Conservation (phyloP, 2,797 vertebrate species). For the Rhabdomys pumilio region DNA sequence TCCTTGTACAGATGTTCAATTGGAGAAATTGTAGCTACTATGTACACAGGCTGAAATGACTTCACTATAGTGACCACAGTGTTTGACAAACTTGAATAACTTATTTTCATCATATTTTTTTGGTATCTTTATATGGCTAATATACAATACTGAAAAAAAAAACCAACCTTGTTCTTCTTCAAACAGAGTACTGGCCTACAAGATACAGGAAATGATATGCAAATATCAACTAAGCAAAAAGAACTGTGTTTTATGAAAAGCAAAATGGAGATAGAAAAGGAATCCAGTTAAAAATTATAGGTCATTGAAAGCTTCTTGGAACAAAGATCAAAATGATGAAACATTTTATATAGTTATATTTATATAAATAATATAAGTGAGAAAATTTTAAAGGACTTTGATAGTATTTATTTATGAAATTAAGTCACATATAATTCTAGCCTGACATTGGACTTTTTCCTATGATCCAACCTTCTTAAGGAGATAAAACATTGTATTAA, state of each 20-base stretch:
- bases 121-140: neutral
- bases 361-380: constrained; percentile 32
- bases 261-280: neutral
- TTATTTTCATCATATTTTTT: neutral
- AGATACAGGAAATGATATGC: neutral
- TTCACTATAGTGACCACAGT: neutral
- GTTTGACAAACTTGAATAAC: neutral
- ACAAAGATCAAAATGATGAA: neutral
- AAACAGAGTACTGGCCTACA: neutral
- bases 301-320: neutral
- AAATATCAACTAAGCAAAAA: neutral
- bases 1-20: neutral
- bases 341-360: neutral
- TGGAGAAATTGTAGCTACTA: neutral
- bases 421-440: neutral
- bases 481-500: neutral
- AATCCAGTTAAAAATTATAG: neutral
- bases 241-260: neutral
- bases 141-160: neutral
- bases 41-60: neutral
- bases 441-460: neutral
- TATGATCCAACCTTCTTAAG: neutral
- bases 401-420: neutral
- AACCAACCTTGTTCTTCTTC: neutral
- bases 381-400: neutral